phyloP scores from a whole-genome alignment of 2,113 vertebrate genomes.

The Gallinago jamesoni region DNA sequence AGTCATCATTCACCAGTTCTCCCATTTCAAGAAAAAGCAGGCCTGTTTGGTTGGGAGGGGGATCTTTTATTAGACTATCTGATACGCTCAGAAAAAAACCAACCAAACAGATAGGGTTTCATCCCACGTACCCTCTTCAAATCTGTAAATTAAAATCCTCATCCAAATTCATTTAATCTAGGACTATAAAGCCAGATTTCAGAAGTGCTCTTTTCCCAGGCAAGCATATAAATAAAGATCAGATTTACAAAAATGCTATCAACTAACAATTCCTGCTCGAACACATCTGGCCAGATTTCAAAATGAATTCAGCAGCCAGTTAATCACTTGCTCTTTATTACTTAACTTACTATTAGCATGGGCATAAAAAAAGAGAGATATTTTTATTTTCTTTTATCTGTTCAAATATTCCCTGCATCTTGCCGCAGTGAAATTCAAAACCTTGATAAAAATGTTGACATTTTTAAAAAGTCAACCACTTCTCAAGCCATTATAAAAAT shows the following conservation, averaged over 20 bases:
- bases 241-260: slow-evolving; percentile 18
- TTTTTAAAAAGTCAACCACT: not conserved
- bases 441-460: not conserved
- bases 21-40: not conserved
- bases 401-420: not conserved
- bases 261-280: not conserved
- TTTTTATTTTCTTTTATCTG: slow-evolving; percentile 53
- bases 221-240: slow-evolving; percentile 4
- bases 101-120: not conserved
- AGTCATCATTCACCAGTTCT: not conserved
- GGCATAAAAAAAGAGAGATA: not conserved
- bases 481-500: not conserved
- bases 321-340: slow-evolving; percentile 51
- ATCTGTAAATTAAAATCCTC: not conserved
- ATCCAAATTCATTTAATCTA: not conserved
- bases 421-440: not conserved
- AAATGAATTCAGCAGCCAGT: slow-evolving; percentile 13
- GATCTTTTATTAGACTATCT: not conserved
- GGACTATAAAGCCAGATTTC: slow-evolving; percentile 29
- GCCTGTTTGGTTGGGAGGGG: not conserved
- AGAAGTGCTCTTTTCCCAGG: slow-evolving; percentile 25
- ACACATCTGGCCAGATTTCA: slow-evolving; percentile 55
- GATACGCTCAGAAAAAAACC: not conserved
- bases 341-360: slow-evolving; percentile 6
- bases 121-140: not conserved